Conservation (phyloP, 2,797 vertebrate species). For the Tadarida brasiliensis region DNA sequence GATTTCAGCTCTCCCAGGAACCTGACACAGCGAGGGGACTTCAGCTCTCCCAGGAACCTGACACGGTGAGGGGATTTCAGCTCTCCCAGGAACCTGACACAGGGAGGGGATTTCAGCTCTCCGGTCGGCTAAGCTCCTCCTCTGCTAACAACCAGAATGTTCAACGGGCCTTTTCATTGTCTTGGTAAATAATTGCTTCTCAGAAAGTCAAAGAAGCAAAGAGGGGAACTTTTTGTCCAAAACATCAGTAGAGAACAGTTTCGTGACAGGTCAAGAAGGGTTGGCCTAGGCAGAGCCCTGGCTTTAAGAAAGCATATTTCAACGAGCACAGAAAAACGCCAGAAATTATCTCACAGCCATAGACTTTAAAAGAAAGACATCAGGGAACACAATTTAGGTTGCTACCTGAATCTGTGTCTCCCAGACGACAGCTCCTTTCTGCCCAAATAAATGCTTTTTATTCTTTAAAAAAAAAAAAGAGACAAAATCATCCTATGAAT, state of each 20-base stretch:
- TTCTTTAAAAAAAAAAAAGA: too few species aligned
- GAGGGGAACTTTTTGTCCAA: neutral
- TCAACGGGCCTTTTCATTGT: neutral
- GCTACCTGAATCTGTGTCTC: neutral
- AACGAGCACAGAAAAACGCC: constrained; percentile 28
- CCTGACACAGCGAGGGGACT: neutral
- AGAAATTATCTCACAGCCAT: neutral
- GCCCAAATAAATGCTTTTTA: neutral
- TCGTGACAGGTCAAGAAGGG: neutral
- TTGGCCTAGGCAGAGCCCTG: neutral
- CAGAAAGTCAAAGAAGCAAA: constrained; percentile 45
- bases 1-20: neutral
- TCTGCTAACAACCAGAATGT: neutral
- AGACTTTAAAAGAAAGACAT: neutral
- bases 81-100: neutral
- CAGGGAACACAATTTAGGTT: neutral
- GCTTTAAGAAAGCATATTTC: neutral
- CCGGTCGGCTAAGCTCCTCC: neutral
- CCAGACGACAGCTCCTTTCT: neutral
- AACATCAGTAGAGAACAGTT: neutral
- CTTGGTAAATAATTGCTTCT: constrained; percentile 19
- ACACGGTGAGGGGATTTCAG: neutral
- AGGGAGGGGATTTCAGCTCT: neutral
- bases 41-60: neutral
- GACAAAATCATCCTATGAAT: neutral